A percentile compares a stretch with the other conserved stretches of the same genome.
Evolutionary conservation across 2,797 vertebrate genomes (phyloP).

Genomic region (Cygnus olor): DNA sequence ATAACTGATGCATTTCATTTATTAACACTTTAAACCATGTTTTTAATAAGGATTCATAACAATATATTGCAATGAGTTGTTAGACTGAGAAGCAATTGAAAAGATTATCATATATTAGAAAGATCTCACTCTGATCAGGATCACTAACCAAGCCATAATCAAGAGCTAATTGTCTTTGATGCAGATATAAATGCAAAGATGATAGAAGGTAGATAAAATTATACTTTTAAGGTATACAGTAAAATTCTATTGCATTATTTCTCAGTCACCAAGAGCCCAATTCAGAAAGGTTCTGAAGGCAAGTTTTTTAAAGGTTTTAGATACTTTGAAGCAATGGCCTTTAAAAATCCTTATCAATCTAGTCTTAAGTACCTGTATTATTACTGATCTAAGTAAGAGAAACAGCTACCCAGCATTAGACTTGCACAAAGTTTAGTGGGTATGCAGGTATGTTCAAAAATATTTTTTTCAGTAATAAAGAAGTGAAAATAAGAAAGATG

Average conservation of each 20-base stretch:
- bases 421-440: not conserved
- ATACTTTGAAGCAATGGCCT: not conserved
- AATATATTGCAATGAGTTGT: not conserved
- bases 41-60: not conserved
- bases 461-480: not conserved
- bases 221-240: not conserved
- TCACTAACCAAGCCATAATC: not conserved
- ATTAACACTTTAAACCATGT: not conserved
- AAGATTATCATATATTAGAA: not conserved
- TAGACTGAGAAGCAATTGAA: not conserved
- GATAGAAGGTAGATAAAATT: not conserved
- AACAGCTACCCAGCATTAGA: not conserved
- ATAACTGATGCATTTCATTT: not conserved
- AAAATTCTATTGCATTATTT: not conserved
- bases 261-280: not conserved
- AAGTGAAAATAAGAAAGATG: not conserved
- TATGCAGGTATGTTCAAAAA: not conserved
- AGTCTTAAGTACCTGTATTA: not conserved
- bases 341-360: not conserved
- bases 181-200: not conserved
- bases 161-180: not conserved
- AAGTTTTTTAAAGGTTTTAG: not conserved
- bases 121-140: not conserved
- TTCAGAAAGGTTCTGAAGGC: not conserved
- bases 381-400: not conserved